These are phyloP conservation scores for Oreohelix idahoensis DNA, from an alignment of 1,140 invertebrate genomes.

Conservation along the genomic window DNA sequence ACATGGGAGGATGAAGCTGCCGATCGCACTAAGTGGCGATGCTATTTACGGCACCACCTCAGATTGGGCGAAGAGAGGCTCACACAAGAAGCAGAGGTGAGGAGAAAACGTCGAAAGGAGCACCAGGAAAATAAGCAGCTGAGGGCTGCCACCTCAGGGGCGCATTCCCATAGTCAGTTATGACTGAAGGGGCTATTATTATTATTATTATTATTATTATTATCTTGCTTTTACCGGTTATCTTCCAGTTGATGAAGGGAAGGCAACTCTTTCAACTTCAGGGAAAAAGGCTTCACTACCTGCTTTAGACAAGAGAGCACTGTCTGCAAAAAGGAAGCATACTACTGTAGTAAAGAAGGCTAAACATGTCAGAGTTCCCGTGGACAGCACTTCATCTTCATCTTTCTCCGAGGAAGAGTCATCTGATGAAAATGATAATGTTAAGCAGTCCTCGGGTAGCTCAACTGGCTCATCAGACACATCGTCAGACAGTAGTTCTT, in stretches of 20 bases:
- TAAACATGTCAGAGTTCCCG: not conserved
- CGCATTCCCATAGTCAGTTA: too few relatives aligned
- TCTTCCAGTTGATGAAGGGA: not conserved
- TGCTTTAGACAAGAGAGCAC: not conserved
- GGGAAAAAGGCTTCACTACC: not conserved
- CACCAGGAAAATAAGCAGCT: too few relatives aligned
- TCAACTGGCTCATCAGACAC: not conserved
- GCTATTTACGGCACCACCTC: too few relatives aligned
- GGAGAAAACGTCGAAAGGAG: too few relatives aligned
- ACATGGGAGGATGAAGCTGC: too few relatives aligned
- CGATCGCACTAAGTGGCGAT: too few relatives aligned
- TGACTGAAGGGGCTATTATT: too few relatives aligned
- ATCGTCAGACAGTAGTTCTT: not conserved
- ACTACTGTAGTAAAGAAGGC: not conserved
- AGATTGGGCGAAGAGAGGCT: too few relatives aligned
- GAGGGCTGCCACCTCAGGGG: too few relatives aligned
- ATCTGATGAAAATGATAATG: not conserved
- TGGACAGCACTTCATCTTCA: not conserved
- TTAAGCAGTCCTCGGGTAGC: not conserved
- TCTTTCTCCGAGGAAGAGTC: not conserved
- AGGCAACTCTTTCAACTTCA: not conserved
- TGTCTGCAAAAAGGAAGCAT: not conserved
- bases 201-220: too few relatives aligned
- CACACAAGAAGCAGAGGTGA: too few relatives aligned
- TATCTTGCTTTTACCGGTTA: too few relatives aligned